Evolutionary conservation across 2,797 vertebrate species (phyloP).

Genomic region (Rhabdophis nuchalis): DNA sequence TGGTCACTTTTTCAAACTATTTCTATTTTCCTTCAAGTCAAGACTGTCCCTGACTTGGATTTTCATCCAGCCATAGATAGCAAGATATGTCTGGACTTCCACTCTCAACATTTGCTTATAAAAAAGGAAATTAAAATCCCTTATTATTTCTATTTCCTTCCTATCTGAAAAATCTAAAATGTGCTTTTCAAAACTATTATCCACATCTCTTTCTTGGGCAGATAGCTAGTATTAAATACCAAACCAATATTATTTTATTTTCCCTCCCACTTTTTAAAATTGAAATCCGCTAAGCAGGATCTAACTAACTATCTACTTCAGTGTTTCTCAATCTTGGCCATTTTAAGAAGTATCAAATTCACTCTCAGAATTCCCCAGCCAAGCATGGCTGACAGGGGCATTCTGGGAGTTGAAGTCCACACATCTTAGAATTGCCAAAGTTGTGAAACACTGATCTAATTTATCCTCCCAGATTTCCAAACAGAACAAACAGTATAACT

Average conservation of each 20-base stretch:
- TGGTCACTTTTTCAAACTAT: not conserved
- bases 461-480: not conserved
- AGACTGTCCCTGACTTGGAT: not conserved
- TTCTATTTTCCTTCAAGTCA: not conserved
- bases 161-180: not conserved
- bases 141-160: not conserved
- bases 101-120: not conserved
- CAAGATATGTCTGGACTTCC: not conserved
- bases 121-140: not conserved
- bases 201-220: not conserved
- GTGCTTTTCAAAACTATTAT: not conserved
- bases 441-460: not conserved
- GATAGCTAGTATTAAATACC: not conserved
- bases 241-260: not conserved
- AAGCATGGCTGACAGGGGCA: not conserved
- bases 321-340: not conserved
- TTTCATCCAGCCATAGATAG: not conserved
- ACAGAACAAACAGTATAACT: not conserved
- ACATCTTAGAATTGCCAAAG: not conserved
- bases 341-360: not conserved
- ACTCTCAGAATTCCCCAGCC: not conserved
- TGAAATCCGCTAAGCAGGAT: not conserved
- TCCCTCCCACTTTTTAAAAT: not conserved
- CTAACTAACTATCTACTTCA: not conserved
- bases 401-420: not conserved